Conservation (phyloP, 1,140 invertebrate genomes). For the Bombyx mori region DNA sequence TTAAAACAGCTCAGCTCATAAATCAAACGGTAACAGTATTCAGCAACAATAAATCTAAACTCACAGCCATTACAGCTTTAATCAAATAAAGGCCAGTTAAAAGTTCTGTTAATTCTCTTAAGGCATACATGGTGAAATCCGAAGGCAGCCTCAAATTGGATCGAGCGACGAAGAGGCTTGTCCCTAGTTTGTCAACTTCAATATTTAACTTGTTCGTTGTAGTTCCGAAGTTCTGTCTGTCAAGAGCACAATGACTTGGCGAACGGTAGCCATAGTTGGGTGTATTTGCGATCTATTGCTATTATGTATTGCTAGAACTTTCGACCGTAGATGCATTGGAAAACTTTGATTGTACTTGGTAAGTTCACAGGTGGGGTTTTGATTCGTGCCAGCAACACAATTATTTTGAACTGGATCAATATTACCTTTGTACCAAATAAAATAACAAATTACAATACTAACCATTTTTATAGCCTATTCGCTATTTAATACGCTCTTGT, state of each 20-base stretch:
- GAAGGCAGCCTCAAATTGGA: conserved; percentile 24
- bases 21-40: conserved; percentile 1
- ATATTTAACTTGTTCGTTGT: conserved; percentile 39
- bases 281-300: conserved; percentile 17
- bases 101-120: conserved; percentile 16
- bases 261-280: conserved; percentile 15
- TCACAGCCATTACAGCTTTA: no score
- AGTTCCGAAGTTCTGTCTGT: conserved; percentile 31
- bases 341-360: conserved; percentile 8
- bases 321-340: conserved; percentile 13
- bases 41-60: conserved; percentile 1
- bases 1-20: neutral
- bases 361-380: neutral
- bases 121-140: conserved; percentile 11
- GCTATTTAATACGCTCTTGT: no score
- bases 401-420: no score
- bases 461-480: no score
- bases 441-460: no score
- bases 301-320: conserved; percentile 15
- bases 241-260: conserved; percentile 27
- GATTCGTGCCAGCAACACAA: no score
- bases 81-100: conserved; percentile 2
- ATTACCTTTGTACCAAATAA: no score
- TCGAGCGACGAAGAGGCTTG: conserved; percentile 20
- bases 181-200: conserved; percentile 40